phyloP scores from a whole-genome alignment of 2,888 invertebrate species.

The Linyphia triangularis region DNA sequence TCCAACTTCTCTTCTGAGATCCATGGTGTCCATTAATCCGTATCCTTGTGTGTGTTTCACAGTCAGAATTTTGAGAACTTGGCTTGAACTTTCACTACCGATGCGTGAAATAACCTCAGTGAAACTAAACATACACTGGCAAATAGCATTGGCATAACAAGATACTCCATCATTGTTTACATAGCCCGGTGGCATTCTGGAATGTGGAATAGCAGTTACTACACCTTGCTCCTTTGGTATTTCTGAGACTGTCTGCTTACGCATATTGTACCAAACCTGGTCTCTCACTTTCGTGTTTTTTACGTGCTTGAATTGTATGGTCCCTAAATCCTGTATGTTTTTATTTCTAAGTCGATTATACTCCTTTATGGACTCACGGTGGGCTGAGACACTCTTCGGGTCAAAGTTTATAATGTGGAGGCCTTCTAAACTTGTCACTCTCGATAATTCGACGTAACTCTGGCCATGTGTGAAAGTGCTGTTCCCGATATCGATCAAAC shows the following conservation, averaged over 20 bases:
- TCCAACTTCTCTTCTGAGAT: neutral
- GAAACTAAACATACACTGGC: neutral
- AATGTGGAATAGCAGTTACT: neutral
- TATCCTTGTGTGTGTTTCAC: neutral
- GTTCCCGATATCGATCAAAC: constrained; percentile 8
- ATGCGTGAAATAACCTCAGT: neutral
- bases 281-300: neutral
- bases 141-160: no score
- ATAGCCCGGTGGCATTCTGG: neutral
- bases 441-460: constrained; percentile 22
- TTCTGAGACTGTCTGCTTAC: neutral
- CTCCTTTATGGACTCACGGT: neutral
- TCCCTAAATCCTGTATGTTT: neutral
- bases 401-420: constrained; percentile 21
- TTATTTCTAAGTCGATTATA: neutral
- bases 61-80: neutral
- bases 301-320: neutral
- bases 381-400: neutral
- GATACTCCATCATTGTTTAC: neutral
- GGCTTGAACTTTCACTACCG: neutral
- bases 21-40: neutral
- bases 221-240: neutral
- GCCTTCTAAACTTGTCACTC: neutral
- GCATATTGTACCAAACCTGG: neutral
- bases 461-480: neutral